Percentiles rank a stretch among this genome's conserved stretches.
Conservation (phyloP, 2,113 vertebrate genomes). For the Pyxicephalus adspersus region DNA sequence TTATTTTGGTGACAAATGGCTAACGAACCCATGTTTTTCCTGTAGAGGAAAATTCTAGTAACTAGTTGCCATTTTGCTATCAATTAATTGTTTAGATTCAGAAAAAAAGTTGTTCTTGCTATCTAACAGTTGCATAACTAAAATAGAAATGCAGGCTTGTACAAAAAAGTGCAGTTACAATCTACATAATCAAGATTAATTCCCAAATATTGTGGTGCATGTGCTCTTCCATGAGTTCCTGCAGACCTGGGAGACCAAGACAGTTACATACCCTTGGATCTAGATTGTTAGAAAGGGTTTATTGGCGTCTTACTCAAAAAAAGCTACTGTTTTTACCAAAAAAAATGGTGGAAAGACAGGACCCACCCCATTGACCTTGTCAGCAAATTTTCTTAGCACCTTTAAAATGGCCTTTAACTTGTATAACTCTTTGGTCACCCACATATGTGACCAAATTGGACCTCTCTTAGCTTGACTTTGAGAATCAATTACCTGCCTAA, state of each 20-base stretch:
- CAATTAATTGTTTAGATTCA: background rate
- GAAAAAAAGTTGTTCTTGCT: background rate
- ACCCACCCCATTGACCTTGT: no score
- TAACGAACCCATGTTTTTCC: conserved; percentile 40
- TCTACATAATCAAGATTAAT: background rate
- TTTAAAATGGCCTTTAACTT: no score
- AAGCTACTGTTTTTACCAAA: no score
- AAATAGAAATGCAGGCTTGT: conserved; percentile 19
- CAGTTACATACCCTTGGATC: background rate
- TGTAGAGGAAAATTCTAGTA: conserved; percentile 12
- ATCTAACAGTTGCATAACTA: background rate
- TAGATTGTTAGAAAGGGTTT: background rate
- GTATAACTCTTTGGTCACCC: no score
- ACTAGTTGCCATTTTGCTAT: conserved; percentile 25
- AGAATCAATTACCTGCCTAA: no score
- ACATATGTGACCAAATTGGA: no score
- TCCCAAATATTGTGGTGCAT: conserved; percentile 61
- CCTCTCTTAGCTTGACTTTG: no score
- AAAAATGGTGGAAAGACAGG: no score
- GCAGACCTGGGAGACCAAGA: conserved; percentile 38
- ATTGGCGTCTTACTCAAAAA: no score
- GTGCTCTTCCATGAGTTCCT: conserved; percentile 59
- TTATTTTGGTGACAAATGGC: conserved; percentile 29
- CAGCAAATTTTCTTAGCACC: no score
- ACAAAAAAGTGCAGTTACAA: conserved; percentile 34